phyloP scores from a whole-genome alignment of 2,888 invertebrate genomes.

The Cantharis nigra region DNA sequence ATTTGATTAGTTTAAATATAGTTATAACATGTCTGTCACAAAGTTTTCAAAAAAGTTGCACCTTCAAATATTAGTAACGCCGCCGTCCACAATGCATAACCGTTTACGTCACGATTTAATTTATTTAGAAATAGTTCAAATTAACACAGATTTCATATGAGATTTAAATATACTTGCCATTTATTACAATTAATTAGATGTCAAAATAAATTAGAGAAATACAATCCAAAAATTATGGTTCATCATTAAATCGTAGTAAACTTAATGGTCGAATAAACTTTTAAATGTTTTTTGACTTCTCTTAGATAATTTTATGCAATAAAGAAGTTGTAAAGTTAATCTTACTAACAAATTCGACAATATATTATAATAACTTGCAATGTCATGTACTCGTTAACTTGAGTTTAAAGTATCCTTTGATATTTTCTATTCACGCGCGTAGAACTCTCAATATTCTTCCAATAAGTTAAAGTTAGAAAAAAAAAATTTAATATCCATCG shows the following conservation, averaged over 20 bases:
- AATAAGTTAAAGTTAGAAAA: background rate
- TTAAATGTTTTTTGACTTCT: background rate
- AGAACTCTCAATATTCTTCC: background rate
- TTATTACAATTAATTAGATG: background rate
- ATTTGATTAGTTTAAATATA: constrained; percentile 4
- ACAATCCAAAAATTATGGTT: background rate
- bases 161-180: background rate
- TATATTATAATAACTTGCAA: background rate
- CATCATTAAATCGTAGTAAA: background rate
- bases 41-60: background rate
- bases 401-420: background rate
- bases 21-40: background rate
- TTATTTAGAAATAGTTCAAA: background rate
- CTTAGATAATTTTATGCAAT: background rate
- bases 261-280: background rate
- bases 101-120: background rate
- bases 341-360: background rate
- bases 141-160: background rate
- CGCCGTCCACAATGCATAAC: background rate
- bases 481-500: no score
- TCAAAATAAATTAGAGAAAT: background rate
- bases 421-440: background rate
- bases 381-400: background rate
- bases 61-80: background rate
- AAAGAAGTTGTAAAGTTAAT: background rate